Base-by-base conservation (phyloP, 2,888 invertebrate genomes). In the Epinotia bilunana region DNA sequence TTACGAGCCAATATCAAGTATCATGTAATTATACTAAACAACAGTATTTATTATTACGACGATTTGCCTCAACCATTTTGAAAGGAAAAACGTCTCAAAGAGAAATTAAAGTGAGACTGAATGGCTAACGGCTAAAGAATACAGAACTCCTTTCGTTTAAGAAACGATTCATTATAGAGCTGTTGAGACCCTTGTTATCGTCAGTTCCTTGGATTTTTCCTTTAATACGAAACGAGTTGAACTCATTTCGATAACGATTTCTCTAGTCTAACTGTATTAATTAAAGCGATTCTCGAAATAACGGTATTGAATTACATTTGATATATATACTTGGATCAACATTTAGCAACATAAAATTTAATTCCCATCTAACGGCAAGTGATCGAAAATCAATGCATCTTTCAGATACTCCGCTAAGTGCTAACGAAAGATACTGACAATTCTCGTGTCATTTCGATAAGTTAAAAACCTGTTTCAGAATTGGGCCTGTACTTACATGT, bases 81-180 rank as follows among this genome's bases (percentile, higher is more conserved):
- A 11, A 33, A 58, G 68, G 13, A 68, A 49, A 46, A 63, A 58
- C 23, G 39, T 70, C 78, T 81, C 80, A 80, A 81, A 83, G 81
- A 63, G 76, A 82, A 80, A 78, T 80, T 81, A 77, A 83, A 81
- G 79, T 79, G 80, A 80, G 78, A 80, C 78, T 81, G 81, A 84
- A 82, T 80, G 80, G 82, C 78, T 46, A 75, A 61, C 67, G 63
- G 60, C 55, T 74, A 79, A 81, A 81, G 81, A 83, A 82, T 80
- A 81, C 79, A 72, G 79, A 81, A 80, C 79, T 83, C 83, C 82
- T 81, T 80, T 79, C 79, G 80, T 81, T 80, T 75, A 81, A 60
- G 60, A 82, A 84, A 83, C 82, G 83, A 83, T 85, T 87, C 85
- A 86, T 87, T 87, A 87, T 83, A 83, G 86, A 84, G 81, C 70